phyloP scores from a whole-genome alignment of 2,888 invertebrate genomes.

The Glyphotaelius pellucidus region DNA sequence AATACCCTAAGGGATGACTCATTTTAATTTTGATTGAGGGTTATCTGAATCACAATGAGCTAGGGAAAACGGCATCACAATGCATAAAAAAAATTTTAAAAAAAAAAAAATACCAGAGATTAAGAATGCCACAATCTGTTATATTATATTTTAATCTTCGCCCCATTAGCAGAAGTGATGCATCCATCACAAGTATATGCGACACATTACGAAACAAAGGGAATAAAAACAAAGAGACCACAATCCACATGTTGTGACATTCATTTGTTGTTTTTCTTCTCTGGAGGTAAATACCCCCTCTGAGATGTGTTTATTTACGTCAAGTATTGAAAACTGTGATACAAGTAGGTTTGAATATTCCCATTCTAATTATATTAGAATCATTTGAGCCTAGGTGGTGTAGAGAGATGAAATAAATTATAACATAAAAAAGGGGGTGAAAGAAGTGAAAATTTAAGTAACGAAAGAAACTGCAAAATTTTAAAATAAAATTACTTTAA shows the following conservation, averaged over 20 bases:
- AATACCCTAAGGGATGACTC: no score
- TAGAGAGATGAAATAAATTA: no score
- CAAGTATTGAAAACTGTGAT: background rate
- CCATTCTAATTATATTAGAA: background rate
- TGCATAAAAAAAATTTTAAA: no score
- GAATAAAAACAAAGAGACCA: background rate
- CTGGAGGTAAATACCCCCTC: background rate
- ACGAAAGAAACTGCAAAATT: no score
- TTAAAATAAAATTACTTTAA: background rate
- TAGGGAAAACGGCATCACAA: no score
- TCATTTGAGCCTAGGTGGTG: no score
- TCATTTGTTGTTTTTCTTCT: background rate
- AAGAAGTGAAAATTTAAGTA: no score
- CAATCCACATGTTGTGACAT: background rate
- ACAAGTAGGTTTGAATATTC: background rate
- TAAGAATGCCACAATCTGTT: no score
- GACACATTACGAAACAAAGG: background rate
- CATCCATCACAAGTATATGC: background rate
- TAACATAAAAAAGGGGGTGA: no score
- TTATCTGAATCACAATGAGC: no score
- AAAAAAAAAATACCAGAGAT: no score
- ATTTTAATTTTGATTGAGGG: no score
- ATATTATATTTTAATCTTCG: background rate
- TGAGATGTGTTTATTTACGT: background rate
- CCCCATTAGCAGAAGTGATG: background rate